phyloP scores from a whole-genome alignment of 2,888 invertebrate genomes.

The Octonoba sinensis region DNA sequence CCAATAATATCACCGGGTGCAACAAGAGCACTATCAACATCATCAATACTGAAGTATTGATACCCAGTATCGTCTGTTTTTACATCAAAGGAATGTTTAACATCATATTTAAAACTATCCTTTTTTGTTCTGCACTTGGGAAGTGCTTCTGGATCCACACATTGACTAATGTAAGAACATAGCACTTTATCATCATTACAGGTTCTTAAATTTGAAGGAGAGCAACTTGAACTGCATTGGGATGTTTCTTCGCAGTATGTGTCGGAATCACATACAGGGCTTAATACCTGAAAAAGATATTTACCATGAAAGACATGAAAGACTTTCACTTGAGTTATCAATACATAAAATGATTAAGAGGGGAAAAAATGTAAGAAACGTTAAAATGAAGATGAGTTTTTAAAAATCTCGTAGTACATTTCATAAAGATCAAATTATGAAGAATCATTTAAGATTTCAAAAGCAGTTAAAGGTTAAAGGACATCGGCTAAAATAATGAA shows the following conservation, averaged over 20 bases:
- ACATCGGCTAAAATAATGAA: background rate
- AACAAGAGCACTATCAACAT: background rate
- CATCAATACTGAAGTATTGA: background rate
- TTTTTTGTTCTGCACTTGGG: background rate
- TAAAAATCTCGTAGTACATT: no score
- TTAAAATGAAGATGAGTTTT: no score
- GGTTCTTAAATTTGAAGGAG: background rate
- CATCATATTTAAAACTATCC: constrained; percentile 4
- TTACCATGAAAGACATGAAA: no score
- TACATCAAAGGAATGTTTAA: constrained; percentile 27
- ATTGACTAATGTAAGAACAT: constrained; percentile 21
- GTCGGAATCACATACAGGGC: constrained; percentile 25
- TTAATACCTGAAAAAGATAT: constrained; percentile 18
- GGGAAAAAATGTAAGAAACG: no score
- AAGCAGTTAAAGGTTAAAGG: background rate
- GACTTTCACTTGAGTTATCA: no score
- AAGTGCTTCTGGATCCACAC: constrained; percentile 14
- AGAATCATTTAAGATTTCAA: no score
- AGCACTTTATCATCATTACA: constrained; percentile 17
- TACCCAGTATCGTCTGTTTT: constrained; percentile 11
- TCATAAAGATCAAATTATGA: no score
- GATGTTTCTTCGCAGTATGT: constrained; percentile 30
- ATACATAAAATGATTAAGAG: no score
- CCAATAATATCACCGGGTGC: constrained; percentile 51
- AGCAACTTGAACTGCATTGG: constrained; percentile 31